Percentiles rank a stretch among this genome's conserved stretches.
phyloP scores from a whole-genome alignment of 2,797 vertebrate species.

The Sphenopsis melanotis region DNA sequence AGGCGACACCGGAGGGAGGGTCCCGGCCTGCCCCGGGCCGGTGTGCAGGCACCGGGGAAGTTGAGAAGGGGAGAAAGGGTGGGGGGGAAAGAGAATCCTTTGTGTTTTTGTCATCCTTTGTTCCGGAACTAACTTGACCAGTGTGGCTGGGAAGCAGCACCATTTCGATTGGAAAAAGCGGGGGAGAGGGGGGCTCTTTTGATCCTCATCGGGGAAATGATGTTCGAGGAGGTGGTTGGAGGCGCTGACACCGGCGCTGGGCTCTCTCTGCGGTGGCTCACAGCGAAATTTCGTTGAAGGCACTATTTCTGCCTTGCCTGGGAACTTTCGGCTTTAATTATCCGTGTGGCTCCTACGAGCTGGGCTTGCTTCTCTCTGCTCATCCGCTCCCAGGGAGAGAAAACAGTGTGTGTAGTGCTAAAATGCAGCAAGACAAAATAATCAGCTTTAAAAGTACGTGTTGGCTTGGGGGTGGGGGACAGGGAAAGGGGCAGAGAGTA shows the following conservation, averaged over 20 bases:
- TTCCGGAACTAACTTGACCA: constrained; percentile 45
- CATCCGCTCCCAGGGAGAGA: not conserved
- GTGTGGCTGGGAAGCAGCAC: not conserved
- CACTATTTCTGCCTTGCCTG: not conserved
- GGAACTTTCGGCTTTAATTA: constrained; percentile 38
- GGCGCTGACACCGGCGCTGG: not conserved
- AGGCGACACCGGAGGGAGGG: not conserved
- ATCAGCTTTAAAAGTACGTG: constrained; percentile 16
- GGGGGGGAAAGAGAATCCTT: not conserved
- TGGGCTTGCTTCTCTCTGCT: not conserved
- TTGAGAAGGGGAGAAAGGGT: not conserved
- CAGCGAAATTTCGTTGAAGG: constrained; percentile 43
- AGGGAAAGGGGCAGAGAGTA: not conserved
- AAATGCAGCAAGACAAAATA: constrained; percentile 34
- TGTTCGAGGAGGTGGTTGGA: not conserved
- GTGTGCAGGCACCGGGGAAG: not conserved
- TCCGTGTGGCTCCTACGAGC: not conserved
- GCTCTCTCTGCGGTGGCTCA: not conserved
- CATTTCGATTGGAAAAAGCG: not conserved
- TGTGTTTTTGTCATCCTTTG: constrained; percentile 48
- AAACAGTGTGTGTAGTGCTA: not conserved
- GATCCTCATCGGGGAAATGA: not conserved
- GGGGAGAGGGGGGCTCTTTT: not conserved
- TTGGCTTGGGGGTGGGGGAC: not conserved
- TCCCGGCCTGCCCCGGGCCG: not conserved